Evolutionary conservation across 2,113 vertebrate genomes (phyloP), one percentile per base, ranked within the genome.

Genomic region (Mohoua ochrocephala): DNA sequence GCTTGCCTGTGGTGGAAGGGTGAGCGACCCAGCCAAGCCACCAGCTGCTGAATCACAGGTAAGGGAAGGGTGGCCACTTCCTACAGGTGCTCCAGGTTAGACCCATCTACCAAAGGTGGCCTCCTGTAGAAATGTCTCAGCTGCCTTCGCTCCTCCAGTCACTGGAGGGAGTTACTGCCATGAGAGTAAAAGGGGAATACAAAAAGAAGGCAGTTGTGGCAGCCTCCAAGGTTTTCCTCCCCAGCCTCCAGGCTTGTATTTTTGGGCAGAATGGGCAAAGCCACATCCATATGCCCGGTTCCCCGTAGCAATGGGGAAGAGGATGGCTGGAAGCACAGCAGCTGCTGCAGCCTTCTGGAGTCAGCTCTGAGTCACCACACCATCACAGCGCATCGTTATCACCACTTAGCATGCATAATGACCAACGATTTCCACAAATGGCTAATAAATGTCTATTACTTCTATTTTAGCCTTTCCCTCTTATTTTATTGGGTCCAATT

Each of bases 311-410:
- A 49, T 6, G 4, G 50, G 39, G 12, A 78, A 56, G 28, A 78
- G 53, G 44, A n/a, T 0, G 3, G 16, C 26, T 87, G 74, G 41
- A 57, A 87, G 37, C 53, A 64, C 12, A 64, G 61, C 52, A 89
- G 28, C 57, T 78, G 41, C 73, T 91, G 44, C 60, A 91, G 56
- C 27, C 57, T 94, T 79, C 75, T 85, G 52, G 91, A 90, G 45
- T 76, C 61, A 65, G 41, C 31, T 94, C 77, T 94, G 91, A 93
- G 61, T 95, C 64, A 89, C 52, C n/a, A 41, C 22, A 52, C 19
- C 42, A 53, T 44, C 57, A 33, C 23, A 54, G 30, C 0, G 0
- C 31, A 74, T 59, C 27, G 8, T 76, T 90, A 88, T 45, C 63
- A 69, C 64, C n/a, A 31, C 44, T 84, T 91, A 79, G 56, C 56